Evolutionary conservation across 2,888 invertebrate species (phyloP).

Genomic region (Bursaphelenchus okinawaensis): DNA sequence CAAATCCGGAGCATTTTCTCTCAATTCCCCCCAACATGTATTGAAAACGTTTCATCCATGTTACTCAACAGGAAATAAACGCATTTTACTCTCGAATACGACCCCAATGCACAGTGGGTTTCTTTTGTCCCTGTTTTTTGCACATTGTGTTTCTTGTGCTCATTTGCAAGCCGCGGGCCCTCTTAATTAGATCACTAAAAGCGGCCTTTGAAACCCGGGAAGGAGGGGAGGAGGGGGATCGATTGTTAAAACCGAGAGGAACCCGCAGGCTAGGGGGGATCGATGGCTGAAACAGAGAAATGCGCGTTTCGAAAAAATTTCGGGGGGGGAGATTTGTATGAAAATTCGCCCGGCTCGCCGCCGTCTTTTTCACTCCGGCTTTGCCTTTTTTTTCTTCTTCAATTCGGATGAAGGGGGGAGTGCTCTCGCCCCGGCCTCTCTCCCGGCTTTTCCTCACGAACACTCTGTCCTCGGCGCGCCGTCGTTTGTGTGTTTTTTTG

Average conservation of each 20-base stretch:
- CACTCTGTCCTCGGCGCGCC: neutral
- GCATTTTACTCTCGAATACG: too few species aligned
- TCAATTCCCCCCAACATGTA: too few species aligned
- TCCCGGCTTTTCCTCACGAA: neutral
- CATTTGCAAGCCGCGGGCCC: neutral
- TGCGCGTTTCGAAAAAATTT: neutral
- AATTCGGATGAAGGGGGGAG: neutral
- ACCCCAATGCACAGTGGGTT: too few species aligned
- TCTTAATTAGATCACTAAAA: neutral
- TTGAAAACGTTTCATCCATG: too few species aligned
- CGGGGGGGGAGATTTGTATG: neutral
- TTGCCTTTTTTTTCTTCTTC: neutral
- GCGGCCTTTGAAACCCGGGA: too few species aligned
- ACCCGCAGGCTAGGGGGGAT: too few species aligned
- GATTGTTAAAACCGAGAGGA: neutral
- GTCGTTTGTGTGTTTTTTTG: conserved; percentile 10
- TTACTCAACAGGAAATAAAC: too few species aligned
- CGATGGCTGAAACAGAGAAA: neutral
- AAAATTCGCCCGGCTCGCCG: neutral
- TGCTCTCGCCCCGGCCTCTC: conserved; percentile 5
- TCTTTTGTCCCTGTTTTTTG: neutral
- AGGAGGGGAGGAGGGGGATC: too few species aligned
- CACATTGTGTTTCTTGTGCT: too few species aligned
- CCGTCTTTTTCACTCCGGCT: conserved; percentile 3
- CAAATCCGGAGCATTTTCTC: too few species aligned